Base-by-base conservation (phyloP, 2,113 vertebrate genomes). In the Pterocles gutturalis region DNA sequence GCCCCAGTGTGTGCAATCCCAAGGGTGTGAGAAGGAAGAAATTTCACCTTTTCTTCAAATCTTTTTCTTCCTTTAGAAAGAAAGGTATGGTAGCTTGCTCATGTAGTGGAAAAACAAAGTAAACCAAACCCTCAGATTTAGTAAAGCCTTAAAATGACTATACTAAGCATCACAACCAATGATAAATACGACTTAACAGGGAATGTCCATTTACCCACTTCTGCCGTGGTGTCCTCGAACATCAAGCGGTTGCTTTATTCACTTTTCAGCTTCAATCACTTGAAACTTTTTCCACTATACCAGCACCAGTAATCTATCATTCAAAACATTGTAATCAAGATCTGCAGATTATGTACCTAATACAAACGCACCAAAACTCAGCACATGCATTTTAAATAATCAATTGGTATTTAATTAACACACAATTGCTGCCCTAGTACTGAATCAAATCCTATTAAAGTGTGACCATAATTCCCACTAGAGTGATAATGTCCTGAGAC, bases 351-450 rank as follows among this genome's bases (percentile, higher is more conserved):
- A 46, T 28, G 8, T 49, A 79, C 51, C 82, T 77, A 87, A 51
- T 58, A 81, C 3, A 58, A 92, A 93, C 58, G 36, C 45, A 83
- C 17, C 77, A 75, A 87, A 94, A 71, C 25, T 87, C 65, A 79
- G 61, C 65, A 85, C 77, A 89, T 36, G 45, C 33, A 89, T 75
- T 95, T 97, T 38, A 92, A 95, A 95, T 95, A 97, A 97, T 97
- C 91, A 97, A 82, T 95, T 87, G 77, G 26, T 91, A 94, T 94
- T 97, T 97, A 97, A 97, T 97, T 97, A 97, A 89, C 69, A 89
- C 45, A 94, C 53, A 95, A 83, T 87, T 85, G 12, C 61, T 94
- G 22, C 19, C 69, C 73, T 96, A 96, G 91, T 94, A 70, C 61
- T 31, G 66, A 89, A 96, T 91, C 81, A 95, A 97, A 97, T 97